Conservation (phyloP, 2,888 invertebrate genomes). For the Mythimna impura region DNA sequence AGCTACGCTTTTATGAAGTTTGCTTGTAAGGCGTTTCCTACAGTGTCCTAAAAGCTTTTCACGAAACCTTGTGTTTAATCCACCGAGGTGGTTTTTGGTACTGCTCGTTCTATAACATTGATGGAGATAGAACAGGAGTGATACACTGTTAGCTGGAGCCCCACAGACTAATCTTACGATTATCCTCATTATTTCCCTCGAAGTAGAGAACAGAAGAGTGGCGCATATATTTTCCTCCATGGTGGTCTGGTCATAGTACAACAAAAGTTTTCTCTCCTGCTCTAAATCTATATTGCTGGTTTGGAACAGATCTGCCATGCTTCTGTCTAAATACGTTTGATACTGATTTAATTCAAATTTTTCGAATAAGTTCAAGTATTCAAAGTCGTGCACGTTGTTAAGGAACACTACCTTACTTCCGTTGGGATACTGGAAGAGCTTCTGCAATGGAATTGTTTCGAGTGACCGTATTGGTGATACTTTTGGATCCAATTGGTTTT, state of each 20-base stretch:
- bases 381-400: conserved; percentile 80
- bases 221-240: conserved; percentile 84
- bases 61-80: conserved; percentile 80
- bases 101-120: conserved; percentile 83
- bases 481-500: neutral
- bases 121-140: conserved; percentile 85
- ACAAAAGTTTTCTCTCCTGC: conserved; percentile 69
- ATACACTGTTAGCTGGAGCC: conserved; percentile 77
- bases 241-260: conserved; percentile 82
- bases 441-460: conserved; percentile 65
- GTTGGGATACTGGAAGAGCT: conserved; percentile 81
- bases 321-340: conserved; percentile 78
- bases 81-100: conserved; percentile 80
- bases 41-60: conserved; percentile 84
- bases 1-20: conserved; percentile 79
- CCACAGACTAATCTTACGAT: conserved; percentile 84
- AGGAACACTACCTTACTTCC: conserved; percentile 76
- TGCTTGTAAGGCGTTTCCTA: conserved; percentile 76
- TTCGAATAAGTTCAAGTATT: conserved; percentile 79
- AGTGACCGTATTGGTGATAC: neutral
- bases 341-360: conserved; percentile 85
- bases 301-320: conserved; percentile 80
- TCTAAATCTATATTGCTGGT: conserved; percentile 59
- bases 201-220: conserved; percentile 78
- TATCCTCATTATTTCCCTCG: conserved; percentile 83